Conservation (phyloP, 2,797 vertebrate species). For the Melanotaenia nigrans region DNA sequence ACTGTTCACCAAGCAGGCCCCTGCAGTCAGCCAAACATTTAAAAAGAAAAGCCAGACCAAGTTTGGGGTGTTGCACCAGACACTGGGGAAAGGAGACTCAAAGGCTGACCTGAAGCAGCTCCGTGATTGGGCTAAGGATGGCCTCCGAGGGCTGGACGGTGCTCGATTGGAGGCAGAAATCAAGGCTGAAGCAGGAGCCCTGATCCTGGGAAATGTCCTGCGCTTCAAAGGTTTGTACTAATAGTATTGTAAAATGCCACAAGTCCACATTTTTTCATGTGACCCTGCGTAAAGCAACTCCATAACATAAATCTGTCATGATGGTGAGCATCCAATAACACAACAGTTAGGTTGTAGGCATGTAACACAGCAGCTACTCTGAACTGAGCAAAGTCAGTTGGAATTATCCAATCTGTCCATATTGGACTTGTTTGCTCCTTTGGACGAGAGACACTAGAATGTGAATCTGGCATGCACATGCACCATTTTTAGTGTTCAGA, state of each 20-base stretch:
- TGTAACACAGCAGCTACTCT: neutral
- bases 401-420: slow-evolving; percentile 27
- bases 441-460: slow-evolving; percentile 33
- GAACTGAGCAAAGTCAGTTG: slow-evolving; percentile 28
- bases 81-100: slow-evolving; percentile 59
- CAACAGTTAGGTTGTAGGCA: slow-evolving; percentile 17
- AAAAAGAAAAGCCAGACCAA: slow-evolving; percentile 54
- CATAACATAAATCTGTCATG: slow-evolving; percentile 22
- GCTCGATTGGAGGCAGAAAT: slow-evolving; percentile 49
- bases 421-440: slow-evolving; percentile 22
- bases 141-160: slow-evolving; percentile 54
- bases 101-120: slow-evolving; percentile 67
- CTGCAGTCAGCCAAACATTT: slow-evolving; percentile 60
- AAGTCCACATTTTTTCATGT: neutral
- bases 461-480: slow-evolving; percentile 25
- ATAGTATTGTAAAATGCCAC: neutral
- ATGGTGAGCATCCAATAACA: slow-evolving; percentile 8
- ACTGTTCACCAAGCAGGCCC: slow-evolving; percentile 71
- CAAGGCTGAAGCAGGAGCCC: slow-evolving; percentile 62
- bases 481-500: slow-evolving; percentile 36
- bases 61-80: slow-evolving; percentile 64
- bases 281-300: slow-evolving; percentile 2
- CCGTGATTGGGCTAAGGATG: slow-evolving; percentile 66
- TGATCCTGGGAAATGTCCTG: slow-evolving; percentile 68
- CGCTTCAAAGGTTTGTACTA: slow-evolving; percentile 73